Conservation (phyloP, 1,140 invertebrate species). For the Microplitis demolitor region DNA sequence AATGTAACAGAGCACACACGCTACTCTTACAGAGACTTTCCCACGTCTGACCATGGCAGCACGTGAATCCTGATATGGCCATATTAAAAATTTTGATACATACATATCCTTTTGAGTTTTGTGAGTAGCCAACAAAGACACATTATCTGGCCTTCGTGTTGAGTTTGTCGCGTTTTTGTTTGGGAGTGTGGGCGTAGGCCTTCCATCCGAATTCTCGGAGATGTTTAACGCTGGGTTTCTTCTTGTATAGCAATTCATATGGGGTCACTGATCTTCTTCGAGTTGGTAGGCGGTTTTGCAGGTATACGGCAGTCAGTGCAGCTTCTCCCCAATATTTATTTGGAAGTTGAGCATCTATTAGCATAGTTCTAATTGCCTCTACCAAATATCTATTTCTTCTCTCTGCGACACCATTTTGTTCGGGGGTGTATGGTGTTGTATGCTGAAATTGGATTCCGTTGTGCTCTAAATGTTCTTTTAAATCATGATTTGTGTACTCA, state of each 20-base stretch:
- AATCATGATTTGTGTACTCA: not conserved
- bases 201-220: conserved; percentile 45
- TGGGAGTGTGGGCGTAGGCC: conserved; percentile 30
- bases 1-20: too few relatives aligned
- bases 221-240: conserved; percentile 39
- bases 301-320: not conserved
- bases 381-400: not conserved
- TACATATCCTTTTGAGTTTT: conserved; percentile 33
- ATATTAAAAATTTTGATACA: too few relatives aligned
- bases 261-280: not conserved
- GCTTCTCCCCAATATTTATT: not conserved
- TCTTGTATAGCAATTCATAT: conserved; percentile 33
- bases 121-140: conserved; percentile 42
- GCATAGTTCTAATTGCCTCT: too few relatives aligned
- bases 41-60: too few relatives aligned
- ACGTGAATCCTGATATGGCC: too few relatives aligned
- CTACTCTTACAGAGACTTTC: too few relatives aligned
- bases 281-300: not conserved
- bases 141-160: conserved; percentile 38
- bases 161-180: conserved; percentile 40
- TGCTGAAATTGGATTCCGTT: not conserved
- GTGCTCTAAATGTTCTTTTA: not conserved
- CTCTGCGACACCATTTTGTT: not conserved
- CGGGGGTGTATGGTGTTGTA: not conserved
- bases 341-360: not conserved